Conservation (phyloP, 2,888 invertebrate genomes). For the Pomacea canaliculata region DNA sequence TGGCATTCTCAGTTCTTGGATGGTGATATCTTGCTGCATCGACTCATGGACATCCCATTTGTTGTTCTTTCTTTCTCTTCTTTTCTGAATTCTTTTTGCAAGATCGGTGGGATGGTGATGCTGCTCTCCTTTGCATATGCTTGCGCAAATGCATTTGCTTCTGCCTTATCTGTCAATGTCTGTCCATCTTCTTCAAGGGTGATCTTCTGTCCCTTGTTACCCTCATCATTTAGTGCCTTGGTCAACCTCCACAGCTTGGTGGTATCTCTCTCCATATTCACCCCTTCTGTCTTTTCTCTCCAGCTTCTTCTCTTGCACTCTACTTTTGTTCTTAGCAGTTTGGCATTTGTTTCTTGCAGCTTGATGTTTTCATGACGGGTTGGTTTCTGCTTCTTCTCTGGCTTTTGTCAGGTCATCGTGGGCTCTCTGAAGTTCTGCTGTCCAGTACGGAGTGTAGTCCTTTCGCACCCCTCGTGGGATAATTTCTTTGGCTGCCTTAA, state of each 20-base stretch:
- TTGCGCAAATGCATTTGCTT: background rate
- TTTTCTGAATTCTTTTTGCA: background rate
- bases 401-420: no score
- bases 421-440: no score
- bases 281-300: background rate
- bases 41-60: background rate
- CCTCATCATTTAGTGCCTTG: slow-evolving; percentile 3
- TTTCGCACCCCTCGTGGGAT: no score
- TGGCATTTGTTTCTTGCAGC: no score
- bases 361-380: no score
- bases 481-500: no score
- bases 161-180: background rate
- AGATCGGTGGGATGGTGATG: background rate
- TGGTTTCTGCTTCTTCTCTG: no score
- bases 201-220: background rate
- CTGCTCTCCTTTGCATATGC: background rate
- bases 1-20: background rate
- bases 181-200: no score
- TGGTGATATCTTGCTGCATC: background rate
- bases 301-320: background rate
- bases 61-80: background rate
- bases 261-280: slow-evolving; percentile 7
- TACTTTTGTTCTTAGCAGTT: no score
- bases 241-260: slow-evolving; percentile 5
- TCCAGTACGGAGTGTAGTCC: no score